Base-by-base conservation (phyloP, 64 coral and sea anemone species). In the Dendronephthya gigantea region DNA sequence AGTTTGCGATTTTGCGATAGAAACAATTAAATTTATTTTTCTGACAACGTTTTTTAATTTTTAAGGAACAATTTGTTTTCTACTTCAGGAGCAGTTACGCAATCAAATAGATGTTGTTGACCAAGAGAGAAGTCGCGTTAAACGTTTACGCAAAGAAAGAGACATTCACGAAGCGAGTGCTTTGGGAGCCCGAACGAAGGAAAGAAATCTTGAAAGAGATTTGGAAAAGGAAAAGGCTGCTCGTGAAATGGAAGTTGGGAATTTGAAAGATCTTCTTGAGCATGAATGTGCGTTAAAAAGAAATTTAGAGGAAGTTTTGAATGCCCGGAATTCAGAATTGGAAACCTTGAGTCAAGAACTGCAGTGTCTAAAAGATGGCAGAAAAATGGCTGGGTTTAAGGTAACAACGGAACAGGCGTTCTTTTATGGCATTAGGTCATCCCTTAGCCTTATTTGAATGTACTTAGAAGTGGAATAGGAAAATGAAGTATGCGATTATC, bases 161-260 rank as follows among this genome's bases (percentile, higher is more conserved):
- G 72, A 79, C 36, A 79, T 79, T 9, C 72, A 79, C 72, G 72
- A 79, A 79, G 72, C 72, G 12, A 79, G 32, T 19, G 72, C 72
- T 35, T 35, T 79, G 28, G 72, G 72, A 39, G 72, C 72, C 2
- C 25, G 72, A 34, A 79, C 30, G 32, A 79, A 79, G 16, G 72
- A 79, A 34, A 15, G 15, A 39, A 79, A 79, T 36, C 36, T 79
- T 12, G 72, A 79, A 79, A 29, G 36, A 19, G 72, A 79, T 35
- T 39, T 79, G 72, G 32, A 79, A 79, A 34, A 36, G 36, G 28
- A 79, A 39, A 79, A 79, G 72, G 72, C 72, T 9, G 30, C 72
- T 34, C 72, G 72, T 36, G 72, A 79, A 39, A 36, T 79, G 36
- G 72, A 79, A 79, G 36, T 79, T 39, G 36, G 17, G 3, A 79